phyloP scores from a whole-genome alignment of 2,797 vertebrate species.

The Decapterus maruadsi region DNA sequence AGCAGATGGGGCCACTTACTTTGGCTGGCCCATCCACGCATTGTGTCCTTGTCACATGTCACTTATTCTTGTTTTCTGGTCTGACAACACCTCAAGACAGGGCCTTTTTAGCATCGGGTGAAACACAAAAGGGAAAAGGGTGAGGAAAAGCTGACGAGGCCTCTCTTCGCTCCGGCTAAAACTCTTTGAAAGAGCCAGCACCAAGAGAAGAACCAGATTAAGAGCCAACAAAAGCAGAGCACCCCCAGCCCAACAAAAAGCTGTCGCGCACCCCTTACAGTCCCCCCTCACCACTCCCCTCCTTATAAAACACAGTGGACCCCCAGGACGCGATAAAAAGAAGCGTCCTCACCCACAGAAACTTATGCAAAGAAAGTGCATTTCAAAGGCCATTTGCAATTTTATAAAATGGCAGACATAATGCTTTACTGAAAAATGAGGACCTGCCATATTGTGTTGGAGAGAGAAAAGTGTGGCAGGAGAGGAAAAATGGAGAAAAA shows the following conservation, averaged over 20 bases:
- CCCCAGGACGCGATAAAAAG: conserved; percentile 72
- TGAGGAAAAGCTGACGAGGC: conserved; percentile 81
- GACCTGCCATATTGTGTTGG: conserved; percentile 82
- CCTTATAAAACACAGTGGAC: conserved; percentile 68
- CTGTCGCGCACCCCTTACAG: conserved; percentile 60
- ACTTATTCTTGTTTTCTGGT: conserved; percentile 82
- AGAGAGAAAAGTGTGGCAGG: conserved; percentile 75
- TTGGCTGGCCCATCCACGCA: conserved; percentile 74
- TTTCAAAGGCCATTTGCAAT: conserved; percentile 84
- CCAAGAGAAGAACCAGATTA: conserved; percentile 83
- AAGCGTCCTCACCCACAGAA: conserved; percentile 68
- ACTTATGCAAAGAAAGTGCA: conserved; percentile 83
- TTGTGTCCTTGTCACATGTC: conserved; percentile 86
- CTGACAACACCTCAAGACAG: conserved; percentile 81
- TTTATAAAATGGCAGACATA: conserved; percentile 84
- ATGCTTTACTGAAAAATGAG: conserved; percentile 84
- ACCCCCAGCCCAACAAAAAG: conserved; percentile 62
- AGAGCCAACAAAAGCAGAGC: conserved; percentile 80
- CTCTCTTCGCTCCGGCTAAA: conserved; percentile 66
- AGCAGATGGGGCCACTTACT: conserved; percentile 81
- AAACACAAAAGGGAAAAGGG: conserved; percentile 77
- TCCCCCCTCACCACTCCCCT: conserved; percentile 56
- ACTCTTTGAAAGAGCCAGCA: conserved; percentile 76
- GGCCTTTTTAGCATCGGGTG: conserved; percentile 71
- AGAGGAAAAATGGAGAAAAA: conserved; percentile 84